A percentile compares a stretch with the other conserved stretches of the same genome.
These are phyloP conservation scores for Coremacera marginata DNA, from an alignment of 2,888 invertebrate genomes.

Conservation along the genomic window DNA sequence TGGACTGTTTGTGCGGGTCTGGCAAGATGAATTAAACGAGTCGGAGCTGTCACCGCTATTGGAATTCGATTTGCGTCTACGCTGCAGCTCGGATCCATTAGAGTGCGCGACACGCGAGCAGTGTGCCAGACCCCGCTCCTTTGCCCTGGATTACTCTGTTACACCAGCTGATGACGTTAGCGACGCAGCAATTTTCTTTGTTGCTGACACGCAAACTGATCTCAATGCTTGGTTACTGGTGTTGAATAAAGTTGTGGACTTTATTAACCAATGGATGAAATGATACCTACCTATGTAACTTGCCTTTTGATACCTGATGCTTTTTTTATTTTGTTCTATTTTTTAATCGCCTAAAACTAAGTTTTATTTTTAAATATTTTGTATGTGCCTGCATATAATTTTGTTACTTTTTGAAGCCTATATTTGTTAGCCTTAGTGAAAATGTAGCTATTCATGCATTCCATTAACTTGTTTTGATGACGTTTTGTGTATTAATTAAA, in stretches of 20 bases:
- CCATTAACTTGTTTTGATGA: background rate
- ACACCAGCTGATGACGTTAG: background rate
- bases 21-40: slow-evolving; percentile 65
- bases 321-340: too few species aligned
- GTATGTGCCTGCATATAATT: slow-evolving; percentile 12
- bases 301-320: too few species aligned
- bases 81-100: slow-evolving; percentile 58
- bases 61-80: slow-evolving; percentile 67
- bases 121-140: slow-evolving; percentile 71
- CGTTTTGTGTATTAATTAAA: background rate
- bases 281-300: background rate
- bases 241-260: slow-evolving; percentile 69
- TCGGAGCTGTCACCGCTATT: slow-evolving; percentile 58
- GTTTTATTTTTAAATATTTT: background rate
- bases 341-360: too few species aligned
- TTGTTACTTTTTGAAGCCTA: background rate
- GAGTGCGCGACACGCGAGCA: slow-evolving; percentile 66
- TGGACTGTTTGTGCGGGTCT: slow-evolving; percentile 69
- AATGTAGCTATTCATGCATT: background rate
- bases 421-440: background rate
- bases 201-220: slow-evolving; percentile 70
- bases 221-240: slow-evolving; percentile 69
- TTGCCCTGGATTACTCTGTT: slow-evolving; percentile 22
- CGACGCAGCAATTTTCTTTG: slow-evolving; percentile 60
- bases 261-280: slow-evolving; percentile 69